phyloP scores from a whole-genome alignment of 2,797 vertebrate species.

The Myotis findleyi region DNA sequence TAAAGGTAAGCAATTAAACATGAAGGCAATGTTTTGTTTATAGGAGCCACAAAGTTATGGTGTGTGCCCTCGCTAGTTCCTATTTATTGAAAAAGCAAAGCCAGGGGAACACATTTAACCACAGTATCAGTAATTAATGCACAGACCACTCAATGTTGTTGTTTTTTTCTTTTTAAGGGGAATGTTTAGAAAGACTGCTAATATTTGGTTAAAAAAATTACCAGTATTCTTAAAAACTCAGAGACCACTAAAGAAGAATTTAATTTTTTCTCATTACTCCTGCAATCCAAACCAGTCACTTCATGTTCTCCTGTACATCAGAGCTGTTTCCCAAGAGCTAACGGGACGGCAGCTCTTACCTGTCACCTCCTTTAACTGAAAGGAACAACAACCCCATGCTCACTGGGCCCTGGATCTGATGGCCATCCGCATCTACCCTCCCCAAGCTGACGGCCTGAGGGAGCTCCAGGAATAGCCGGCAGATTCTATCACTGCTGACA shows the following conservation, averaged over 20 bases:
- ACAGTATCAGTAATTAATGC: constrained; percentile 78
- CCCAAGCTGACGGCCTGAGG: neutral
- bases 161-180: constrained; percentile 57
- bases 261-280: constrained; percentile 37
- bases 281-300: neutral
- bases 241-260: constrained; percentile 44
- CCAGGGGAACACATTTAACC: neutral
- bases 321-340: constrained; percentile 54
- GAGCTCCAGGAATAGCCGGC: neutral
- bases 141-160: constrained; percentile 65
- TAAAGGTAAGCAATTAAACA: neutral
- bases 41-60: neutral
- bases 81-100: neutral
- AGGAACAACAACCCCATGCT: constrained; percentile 40
- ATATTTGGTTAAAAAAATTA: constrained; percentile 49
- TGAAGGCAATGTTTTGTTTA: neutral
- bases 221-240: constrained; percentile 38
- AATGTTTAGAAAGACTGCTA: constrained; percentile 70
- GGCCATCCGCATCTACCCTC: neutral
- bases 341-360: constrained; percentile 57
- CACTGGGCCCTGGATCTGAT: neutral
- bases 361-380: constrained; percentile 48
- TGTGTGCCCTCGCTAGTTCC: neutral
- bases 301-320: neutral
- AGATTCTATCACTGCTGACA: neutral